Percentiles rank a stretch among this genome's conserved stretches.
phyloP scores from a whole-genome alignment of 2,888 invertebrate genomes.

The Oscheius sp. region DNA sequence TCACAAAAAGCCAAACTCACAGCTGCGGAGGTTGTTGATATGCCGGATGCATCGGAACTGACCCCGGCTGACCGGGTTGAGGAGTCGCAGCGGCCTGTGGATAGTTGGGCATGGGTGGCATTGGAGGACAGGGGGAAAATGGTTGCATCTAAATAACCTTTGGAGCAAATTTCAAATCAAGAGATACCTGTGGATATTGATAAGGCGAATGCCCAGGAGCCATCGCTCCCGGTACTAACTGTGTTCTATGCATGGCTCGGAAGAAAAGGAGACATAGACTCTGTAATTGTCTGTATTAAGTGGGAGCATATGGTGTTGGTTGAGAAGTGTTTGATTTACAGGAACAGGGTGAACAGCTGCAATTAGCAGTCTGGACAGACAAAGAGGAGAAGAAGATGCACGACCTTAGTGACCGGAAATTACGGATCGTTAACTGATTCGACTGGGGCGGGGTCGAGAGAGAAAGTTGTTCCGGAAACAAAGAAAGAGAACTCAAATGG shows the following conservation, averaged over 20 bases:
- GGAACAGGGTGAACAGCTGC: not conserved
- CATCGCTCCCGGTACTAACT: not conserved
- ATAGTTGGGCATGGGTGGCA: slow-evolving; percentile 3
- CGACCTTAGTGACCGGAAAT: slow-evolving; percentile 10
- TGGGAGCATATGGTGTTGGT: not conserved
- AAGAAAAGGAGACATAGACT: not conserved
- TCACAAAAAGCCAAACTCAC: not conserved
- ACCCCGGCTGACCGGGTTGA: not conserved
- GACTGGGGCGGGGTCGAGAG: not conserved
- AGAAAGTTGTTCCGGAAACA: not conserved
- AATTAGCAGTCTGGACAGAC: not conserved
- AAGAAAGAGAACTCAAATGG: not conserved
- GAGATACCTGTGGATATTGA: slow-evolving; percentile 1
- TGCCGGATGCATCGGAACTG: slow-evolving; percentile 12
- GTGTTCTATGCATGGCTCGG: not conserved
- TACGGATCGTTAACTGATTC: not conserved
- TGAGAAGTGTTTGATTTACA: slow-evolving; percentile 6
- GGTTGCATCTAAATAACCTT: slow-evolving; percentile 5
- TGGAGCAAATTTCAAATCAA: not conserved
- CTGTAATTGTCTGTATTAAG: not conserved
- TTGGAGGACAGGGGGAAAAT: slow-evolving; percentile 8
- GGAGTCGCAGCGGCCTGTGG: not conserved
- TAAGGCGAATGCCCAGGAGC: not conserved
- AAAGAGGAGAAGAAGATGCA: not conserved
- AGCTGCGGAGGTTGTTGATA: slow-evolving; percentile 26